Percentiles rank a stretch among this genome's conserved stretches.
phyloP scores from a whole-genome alignment of 2,888 invertebrate species.

The Flexamia atlantica region DNA sequence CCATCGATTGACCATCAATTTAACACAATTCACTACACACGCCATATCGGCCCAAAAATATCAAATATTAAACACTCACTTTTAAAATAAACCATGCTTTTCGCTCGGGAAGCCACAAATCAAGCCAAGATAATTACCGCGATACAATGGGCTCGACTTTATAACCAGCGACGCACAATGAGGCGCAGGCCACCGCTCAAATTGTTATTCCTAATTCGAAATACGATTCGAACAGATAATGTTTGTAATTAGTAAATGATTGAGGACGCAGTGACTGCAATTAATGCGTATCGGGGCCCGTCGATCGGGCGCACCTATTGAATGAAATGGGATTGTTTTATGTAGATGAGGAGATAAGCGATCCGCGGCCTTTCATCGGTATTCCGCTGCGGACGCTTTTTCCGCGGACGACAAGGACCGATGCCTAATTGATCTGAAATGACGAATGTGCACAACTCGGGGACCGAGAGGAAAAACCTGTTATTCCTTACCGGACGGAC shows the following conservation, averaged over 20 bases:
- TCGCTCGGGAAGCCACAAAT: background rate
- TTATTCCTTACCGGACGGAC: background rate
- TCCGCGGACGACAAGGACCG: constrained; percentile 6
- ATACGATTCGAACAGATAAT: constrained; percentile 53
- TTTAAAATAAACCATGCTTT: constrained; percentile 12
- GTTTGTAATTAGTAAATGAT: constrained; percentile 57
- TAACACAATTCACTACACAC: background rate
- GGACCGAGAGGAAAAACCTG: background rate
- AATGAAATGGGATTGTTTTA: constrained; percentile 58
- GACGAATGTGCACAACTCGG: constrained; percentile 19
- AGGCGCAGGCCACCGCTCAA: constrained; percentile 25
- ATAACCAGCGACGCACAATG: background rate
- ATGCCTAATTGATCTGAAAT: constrained; percentile 40
- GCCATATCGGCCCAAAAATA: background rate
- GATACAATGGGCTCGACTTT: constrained; percentile 31
- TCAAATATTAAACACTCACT: constrained; percentile 12
- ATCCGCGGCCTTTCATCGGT: constrained; percentile 15
- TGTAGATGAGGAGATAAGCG: constrained; percentile 46
- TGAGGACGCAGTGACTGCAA: constrained; percentile 51
- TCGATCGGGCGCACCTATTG: constrained; percentile 51
- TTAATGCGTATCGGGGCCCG: constrained; percentile 50
- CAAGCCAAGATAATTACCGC: constrained; percentile 1
- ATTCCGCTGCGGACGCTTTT: constrained; percentile 3
- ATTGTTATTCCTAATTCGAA: constrained; percentile 57
- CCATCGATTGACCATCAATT: too few relatives aligned